These are phyloP conservation scores for Acanthacorydalis orientalis DNA, from an alignment of 2,888 invertebrate species.

Conservation along the genomic window DNA sequence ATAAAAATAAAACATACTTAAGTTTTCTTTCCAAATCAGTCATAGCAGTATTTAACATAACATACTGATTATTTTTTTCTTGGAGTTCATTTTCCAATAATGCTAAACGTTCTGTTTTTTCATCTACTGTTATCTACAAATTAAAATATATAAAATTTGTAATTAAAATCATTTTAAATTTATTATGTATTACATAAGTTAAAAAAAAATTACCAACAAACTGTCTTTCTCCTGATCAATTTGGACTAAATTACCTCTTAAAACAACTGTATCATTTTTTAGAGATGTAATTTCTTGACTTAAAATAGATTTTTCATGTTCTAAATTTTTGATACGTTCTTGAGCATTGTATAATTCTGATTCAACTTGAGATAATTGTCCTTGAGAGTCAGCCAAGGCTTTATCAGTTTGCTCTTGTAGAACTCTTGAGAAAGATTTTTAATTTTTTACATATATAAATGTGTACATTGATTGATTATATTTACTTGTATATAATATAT, in stretches of 20 bases:
- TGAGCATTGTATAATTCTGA: constrained; percentile 42
- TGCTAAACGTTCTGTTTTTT: constrained; percentile 51
- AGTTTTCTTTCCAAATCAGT: constrained; percentile 38
- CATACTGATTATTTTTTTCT: constrained; percentile 36
- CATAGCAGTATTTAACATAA: constrained; percentile 34
- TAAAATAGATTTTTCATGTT: constrained; percentile 38
- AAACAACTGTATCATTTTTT: constrained; percentile 42
- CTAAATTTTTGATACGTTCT: constrained; percentile 36
- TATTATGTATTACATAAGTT: constrained; percentile 4
- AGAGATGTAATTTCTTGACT: constrained; percentile 41
- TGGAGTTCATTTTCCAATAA: constrained; percentile 46
- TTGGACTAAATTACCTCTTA: constrained; percentile 42
- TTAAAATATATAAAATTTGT: too few relatives aligned
- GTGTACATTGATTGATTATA: too few relatives aligned
- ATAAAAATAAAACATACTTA: constrained; percentile 21
- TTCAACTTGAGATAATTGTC: constrained; percentile 44
- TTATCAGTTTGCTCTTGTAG: constrained; percentile 64
- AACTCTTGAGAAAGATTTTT: constrained; percentile 29
- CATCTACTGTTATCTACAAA: constrained; percentile 45
- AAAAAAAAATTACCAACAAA: constrained; percentile 27
- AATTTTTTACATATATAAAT: background rate
- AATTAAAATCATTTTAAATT: too few relatives aligned
- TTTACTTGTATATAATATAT: too few relatives aligned
- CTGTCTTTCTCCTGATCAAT: constrained; percentile 58
- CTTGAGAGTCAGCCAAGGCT: constrained; percentile 49